Conservation (phyloP, 2,797 vertebrate genomes). For the Macropodus opercularis region DNA sequence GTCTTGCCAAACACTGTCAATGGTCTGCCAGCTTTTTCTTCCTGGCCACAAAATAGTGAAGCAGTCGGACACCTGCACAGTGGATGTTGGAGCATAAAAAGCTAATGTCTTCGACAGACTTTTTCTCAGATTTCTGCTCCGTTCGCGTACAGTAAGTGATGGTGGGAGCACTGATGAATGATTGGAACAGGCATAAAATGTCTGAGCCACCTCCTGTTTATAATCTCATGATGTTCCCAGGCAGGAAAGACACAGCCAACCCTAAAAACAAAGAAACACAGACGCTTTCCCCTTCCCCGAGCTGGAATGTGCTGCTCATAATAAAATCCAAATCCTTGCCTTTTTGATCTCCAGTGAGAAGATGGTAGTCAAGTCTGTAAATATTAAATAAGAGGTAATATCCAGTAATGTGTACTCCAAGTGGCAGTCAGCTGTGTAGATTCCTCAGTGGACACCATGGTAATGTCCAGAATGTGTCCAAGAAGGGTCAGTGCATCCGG, state of each 20-base stretch:
- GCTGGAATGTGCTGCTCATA: conserved; percentile 41
- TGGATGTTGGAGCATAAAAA: conserved; percentile 18
- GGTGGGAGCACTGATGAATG: conserved; percentile 51
- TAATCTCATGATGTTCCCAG: conserved; percentile 67
- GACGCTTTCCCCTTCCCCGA: conserved; percentile 40
- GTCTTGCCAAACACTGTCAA: conserved; percentile 28
- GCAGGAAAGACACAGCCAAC: conserved; percentile 54
- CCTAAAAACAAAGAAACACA: conserved; percentile 52
- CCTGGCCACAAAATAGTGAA: conserved; percentile 25
- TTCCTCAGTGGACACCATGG: conserved; percentile 39
- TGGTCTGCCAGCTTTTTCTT: conserved; percentile 34
- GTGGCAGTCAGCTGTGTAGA: conserved; percentile 25
- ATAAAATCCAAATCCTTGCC: conserved; percentile 42
- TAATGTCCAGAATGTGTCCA: conserved; percentile 54
- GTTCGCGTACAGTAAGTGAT: conserved; percentile 51
- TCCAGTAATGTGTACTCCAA: conserved; percentile 66
- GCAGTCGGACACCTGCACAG: conserved; percentile 28
- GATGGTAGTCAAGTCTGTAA: conserved; percentile 30
- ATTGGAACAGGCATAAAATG: conserved; percentile 60
- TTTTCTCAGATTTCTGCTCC: conserved; percentile 36
- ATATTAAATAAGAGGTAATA: conserved; percentile 45
- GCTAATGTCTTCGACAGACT: conserved; percentile 37
- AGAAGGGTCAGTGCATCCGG: conserved; percentile 57
- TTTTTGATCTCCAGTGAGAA: conserved; percentile 29
- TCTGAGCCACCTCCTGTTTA: conserved; percentile 68